A percentile compares a stretch with the other conserved stretches of the same genome.
phyloP scores from a whole-genome alignment of 2,113 vertebrate species.

The Ictidomys tridecemlineatus region DNA sequence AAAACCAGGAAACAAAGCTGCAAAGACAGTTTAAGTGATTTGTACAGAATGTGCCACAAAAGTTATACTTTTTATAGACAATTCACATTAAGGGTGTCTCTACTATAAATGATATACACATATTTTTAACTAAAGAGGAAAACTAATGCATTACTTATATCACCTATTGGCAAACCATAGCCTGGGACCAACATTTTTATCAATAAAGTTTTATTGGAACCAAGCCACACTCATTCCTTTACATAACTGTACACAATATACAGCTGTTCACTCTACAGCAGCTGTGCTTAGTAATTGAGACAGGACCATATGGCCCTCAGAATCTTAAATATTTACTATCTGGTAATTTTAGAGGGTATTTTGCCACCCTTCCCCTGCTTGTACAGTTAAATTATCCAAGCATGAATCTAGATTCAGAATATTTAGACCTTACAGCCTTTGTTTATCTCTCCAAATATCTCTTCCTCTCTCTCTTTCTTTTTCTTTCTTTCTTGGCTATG shows the following conservation, averaged over 20 bases:
- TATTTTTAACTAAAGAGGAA: not conserved
- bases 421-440: not conserved
- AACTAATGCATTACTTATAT: not conserved
- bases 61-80: not conserved
- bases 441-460: not conserved
- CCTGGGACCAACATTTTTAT: not conserved
- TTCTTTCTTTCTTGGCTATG: not conserved
- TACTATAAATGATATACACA: not conserved
- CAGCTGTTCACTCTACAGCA: not conserved
- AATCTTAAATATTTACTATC: not conserved
- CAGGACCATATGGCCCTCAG: not conserved
- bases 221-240: not conserved
- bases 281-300: not conserved
- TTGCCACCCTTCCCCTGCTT: not conserved
- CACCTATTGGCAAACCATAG: not conserved
- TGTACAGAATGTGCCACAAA: not conserved
- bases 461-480: not conserved
- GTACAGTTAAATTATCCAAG: not conserved
- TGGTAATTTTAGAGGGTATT: not conserved
- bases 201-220: not conserved
- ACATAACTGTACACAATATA: not conserved
- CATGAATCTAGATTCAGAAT: not conserved
- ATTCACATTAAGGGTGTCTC: not conserved
- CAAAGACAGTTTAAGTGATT: not conserved
- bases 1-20: not conserved